Percentiles rank a stretch among this genome's conserved stretches.
Evolutionary conservation across 2,113 vertebrate genomes (phyloP).

Genomic region (Plecturocebus donacophilus): DNA sequence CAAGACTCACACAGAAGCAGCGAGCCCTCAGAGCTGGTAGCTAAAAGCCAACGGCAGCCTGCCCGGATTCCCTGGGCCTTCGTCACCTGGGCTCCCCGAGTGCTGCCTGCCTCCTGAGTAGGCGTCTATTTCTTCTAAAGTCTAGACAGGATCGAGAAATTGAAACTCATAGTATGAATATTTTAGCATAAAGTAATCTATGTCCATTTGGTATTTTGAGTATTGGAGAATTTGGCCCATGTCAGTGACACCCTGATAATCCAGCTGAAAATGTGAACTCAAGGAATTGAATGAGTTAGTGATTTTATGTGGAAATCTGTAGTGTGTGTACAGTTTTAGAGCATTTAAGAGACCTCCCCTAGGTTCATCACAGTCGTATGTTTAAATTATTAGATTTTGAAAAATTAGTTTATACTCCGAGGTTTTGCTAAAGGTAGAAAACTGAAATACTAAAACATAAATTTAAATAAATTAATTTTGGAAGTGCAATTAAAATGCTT

Average conservation of each 20-base stretch:
- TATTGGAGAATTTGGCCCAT: background rate
- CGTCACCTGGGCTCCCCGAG: accelerated
- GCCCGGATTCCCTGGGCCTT: no score
- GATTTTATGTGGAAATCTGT: background rate
- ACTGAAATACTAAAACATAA: background rate
- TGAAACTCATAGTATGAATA: accelerated
- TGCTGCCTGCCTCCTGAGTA: accelerated
- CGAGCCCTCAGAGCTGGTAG: accelerated
- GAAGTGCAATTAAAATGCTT: background rate
- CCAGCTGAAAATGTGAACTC: accelerated
- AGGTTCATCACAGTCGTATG: accelerated
- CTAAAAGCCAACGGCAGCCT: background rate
- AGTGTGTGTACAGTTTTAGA: accelerated
- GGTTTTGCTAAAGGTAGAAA: background rate
- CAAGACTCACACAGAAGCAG: accelerated
- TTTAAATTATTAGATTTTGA: background rate
- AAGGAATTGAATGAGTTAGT: accelerated
- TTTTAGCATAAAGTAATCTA: accelerated
- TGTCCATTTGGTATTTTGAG: background rate
- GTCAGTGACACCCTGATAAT: accelerated
- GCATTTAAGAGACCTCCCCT: background rate
- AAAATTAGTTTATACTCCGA: background rate
- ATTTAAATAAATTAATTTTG: background rate
- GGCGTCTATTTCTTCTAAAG: accelerated
- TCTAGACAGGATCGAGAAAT: accelerated